phyloP scores from a whole-genome alignment of 1,140 invertebrate genomes.

The Gryon sp. region DNA sequence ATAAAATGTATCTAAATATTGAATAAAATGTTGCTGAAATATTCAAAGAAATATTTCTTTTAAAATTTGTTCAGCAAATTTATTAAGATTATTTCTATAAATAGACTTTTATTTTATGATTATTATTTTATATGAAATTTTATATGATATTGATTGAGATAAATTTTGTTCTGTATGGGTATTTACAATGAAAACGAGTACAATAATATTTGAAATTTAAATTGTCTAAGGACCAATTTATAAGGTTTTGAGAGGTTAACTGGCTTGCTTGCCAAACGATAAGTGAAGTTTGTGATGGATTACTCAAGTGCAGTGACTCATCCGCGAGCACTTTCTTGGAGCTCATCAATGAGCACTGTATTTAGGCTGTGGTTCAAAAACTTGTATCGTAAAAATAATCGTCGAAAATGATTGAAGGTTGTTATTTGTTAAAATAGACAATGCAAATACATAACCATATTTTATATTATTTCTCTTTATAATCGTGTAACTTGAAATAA shows the following conservation, averaged over 20 bases:
- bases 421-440: background rate
- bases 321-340: slow-evolving; percentile 23
- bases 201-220: slow-evolving; percentile 48
- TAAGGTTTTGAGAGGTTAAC: slow-evolving; percentile 34
- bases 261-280: slow-evolving; percentile 53
- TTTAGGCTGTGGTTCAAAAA: slow-evolving; percentile 35
- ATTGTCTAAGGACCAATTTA: slow-evolving; percentile 52
- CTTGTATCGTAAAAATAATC: slow-evolving; percentile 18
- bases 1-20: no score
- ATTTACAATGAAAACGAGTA: slow-evolving; percentile 46
- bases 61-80: no score
- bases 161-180: background rate
- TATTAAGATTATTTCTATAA: no score
- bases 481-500: no score
- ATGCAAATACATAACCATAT: no score
- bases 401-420: slow-evolving; percentile 1
- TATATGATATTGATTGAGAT: background rate
- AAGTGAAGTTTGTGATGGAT: slow-evolving; percentile 54
- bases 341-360: slow-evolving; percentile 36
- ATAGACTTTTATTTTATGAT: no score
- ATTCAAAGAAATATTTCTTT: no score
- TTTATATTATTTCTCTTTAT: no score
- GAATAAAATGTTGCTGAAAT: no score
- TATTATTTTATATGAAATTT: no score
- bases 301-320: slow-evolving; percentile 52